Evolutionary conservation across 1,140 invertebrate species (phyloP).

Genomic region (Ericerus pela): DNA sequence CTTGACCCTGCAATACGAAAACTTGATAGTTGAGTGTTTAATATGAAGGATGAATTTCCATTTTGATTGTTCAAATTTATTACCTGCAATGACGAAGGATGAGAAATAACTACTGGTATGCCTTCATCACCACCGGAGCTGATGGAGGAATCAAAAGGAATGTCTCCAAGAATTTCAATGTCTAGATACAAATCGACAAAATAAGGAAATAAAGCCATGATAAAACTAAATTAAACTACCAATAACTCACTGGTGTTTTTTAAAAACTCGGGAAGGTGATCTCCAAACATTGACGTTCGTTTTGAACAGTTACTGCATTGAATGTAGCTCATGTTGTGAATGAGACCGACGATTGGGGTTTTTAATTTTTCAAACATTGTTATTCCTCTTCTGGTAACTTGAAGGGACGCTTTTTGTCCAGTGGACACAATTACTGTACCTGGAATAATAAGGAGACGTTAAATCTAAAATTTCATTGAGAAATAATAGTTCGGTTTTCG

Average conservation of each 20-base stretch:
- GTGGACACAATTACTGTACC: constrained; percentile 71
- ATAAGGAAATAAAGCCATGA: constrained; percentile 2
- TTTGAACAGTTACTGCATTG: constrained; percentile 53
- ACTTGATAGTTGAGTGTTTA: not conserved
- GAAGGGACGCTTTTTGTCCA: constrained; percentile 63
- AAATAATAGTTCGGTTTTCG: not conserved
- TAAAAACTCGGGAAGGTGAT: constrained; percentile 37
- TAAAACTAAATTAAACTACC: constrained; percentile 6
- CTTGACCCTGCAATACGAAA: not conserved
- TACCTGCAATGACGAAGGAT: constrained; percentile 43
- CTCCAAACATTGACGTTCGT: constrained; percentile 44
- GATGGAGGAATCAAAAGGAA: constrained; percentile 58
- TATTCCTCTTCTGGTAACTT: constrained; percentile 62
- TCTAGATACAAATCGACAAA: constrained; percentile 29
- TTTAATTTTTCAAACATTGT: constrained; percentile 66
- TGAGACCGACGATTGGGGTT: constrained; percentile 62
- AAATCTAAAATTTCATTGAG: not conserved
- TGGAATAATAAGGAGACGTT: constrained; percentile 18
- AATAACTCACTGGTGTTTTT: constrained; percentile 27
- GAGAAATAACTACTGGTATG: constrained; percentile 55
- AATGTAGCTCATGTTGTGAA: constrained; percentile 70
- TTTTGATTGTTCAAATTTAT: constrained; percentile 17
- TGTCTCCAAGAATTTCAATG: constrained; percentile 45
- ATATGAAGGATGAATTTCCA: too few relatives aligned
- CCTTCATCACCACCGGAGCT: constrained; percentile 55